Evolutionary conservation across 2,113 vertebrate genomes (phyloP).

Genomic region (Oxyura jamaicensis): DNA sequence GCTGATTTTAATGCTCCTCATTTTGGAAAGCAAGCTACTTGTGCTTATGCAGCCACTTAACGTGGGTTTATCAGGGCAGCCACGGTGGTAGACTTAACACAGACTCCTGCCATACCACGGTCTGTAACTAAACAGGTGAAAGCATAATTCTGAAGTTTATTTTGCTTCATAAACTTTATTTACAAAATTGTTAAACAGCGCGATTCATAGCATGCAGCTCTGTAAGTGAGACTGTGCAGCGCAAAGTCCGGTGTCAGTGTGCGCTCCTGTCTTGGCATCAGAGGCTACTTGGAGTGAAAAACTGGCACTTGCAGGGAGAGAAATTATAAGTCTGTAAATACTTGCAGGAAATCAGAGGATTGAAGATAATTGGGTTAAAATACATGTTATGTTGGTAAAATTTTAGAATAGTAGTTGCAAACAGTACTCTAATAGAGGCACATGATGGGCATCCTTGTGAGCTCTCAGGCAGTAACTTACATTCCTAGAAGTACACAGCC

Average conservation of each 20-base stretch:
- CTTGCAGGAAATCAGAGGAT: not conserved
- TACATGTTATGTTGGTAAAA: not conserved
- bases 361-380: not conserved
- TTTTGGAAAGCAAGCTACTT: not conserved
- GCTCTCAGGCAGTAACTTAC: not conserved
- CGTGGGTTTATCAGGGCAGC: not conserved
- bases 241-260: not conserved
- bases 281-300: not conserved
- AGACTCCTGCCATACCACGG: not conserved
- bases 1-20: not conserved
- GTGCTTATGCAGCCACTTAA: not conserved
- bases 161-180: not conserved
- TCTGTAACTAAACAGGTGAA: not conserved
- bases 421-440: not conserved
- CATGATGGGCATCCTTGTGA: not conserved
- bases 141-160: not conserved
- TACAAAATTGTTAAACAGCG: not conserved
- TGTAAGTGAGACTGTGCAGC: not conserved
- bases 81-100: not conserved
- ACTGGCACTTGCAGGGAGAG: not conserved
- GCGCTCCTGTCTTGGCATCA: not conserved
- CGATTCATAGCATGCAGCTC: not conserved
- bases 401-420: accelerated
- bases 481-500: not conserved
- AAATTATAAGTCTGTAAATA: not conserved